A percentile compares a stretch with the other conserved stretches of the same genome.
phyloP scores from a whole-genome alignment of 2,113 vertebrate genomes.

The Nycticorax nycticorax region DNA sequence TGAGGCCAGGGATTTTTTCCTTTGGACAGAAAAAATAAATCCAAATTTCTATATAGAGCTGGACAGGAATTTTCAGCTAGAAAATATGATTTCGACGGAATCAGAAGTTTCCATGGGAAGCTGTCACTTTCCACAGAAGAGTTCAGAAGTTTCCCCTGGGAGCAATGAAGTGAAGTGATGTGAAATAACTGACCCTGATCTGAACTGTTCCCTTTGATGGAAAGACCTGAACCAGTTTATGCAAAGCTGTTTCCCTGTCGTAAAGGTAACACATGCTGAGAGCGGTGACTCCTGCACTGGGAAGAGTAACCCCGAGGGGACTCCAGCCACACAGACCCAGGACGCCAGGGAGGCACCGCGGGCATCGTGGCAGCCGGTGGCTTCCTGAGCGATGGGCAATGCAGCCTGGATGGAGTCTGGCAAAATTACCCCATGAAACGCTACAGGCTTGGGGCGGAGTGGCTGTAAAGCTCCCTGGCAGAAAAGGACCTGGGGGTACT shows the following conservation, averaged over 20 bases:
- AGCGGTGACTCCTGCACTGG: background rate
- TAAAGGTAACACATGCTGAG: fast-evolving
- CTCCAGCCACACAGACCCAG: background rate
- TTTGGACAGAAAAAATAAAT: background rate
- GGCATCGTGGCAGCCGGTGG: background rate
- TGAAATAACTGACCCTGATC: background rate
- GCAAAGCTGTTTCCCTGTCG: background rate
- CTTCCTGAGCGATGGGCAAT: background rate
- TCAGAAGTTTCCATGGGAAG: background rate
- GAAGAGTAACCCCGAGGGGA: background rate
- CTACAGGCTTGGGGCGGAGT: too few species aligned
- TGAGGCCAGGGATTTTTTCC: background rate
- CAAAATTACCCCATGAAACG: background rate
- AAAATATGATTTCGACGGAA: constrained; percentile 15
- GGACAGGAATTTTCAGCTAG: background rate
- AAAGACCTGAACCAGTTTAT: background rate
- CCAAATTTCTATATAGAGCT: background rate
- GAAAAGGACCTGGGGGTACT: too few species aligned
- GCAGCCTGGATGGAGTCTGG: background rate
- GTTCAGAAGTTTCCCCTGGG: background rate
- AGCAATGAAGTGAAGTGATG: background rate
- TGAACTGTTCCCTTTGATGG: background rate
- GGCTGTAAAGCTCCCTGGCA: too few species aligned
- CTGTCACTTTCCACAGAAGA: background rate
- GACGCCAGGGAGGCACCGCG: fast-evolving